Evolutionary conservation across 2,113 vertebrate genomes (phyloP).

Genomic region (Antigone vipio): DNA sequence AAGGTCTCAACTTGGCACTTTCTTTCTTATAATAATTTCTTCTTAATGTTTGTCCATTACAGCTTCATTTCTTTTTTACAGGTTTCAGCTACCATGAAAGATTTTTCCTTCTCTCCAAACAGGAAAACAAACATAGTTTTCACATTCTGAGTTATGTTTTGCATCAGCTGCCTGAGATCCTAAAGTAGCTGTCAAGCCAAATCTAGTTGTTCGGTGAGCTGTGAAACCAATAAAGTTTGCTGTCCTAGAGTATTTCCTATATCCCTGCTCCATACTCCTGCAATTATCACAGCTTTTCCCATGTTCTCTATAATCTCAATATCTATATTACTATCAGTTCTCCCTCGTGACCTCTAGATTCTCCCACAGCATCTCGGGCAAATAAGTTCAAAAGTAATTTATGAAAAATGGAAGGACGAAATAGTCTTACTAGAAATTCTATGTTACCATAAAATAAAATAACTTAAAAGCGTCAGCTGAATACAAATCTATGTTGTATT

Average conservation of each 20-base stretch:
- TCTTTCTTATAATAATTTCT: background rate
- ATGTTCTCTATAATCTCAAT: background rate
- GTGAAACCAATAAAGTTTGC: background rate
- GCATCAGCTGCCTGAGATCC: background rate
- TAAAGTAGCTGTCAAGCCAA: background rate
- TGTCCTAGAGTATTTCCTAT: background rate
- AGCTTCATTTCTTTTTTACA: background rate
- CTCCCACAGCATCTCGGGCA: background rate
- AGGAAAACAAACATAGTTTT: background rate
- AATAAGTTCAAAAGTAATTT: conserved; percentile 4
- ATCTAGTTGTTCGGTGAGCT: background rate
- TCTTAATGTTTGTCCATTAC: background rate
- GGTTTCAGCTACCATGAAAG: background rate
- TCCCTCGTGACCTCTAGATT: background rate
- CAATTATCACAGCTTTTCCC: background rate
- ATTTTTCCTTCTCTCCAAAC: background rate
- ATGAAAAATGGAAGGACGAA: fast-evolving
- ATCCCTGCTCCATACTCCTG: background rate
- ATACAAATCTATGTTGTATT: background rate
- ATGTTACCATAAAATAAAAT: background rate
- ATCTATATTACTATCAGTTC: background rate
- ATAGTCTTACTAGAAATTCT: background rate
- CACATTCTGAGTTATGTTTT: background rate
- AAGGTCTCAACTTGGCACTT: background rate
- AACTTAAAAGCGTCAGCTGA: background rate